Base-by-base conservation (phyloP, 2,888 invertebrate species). In the Perizoma affinitatum region DNA sequence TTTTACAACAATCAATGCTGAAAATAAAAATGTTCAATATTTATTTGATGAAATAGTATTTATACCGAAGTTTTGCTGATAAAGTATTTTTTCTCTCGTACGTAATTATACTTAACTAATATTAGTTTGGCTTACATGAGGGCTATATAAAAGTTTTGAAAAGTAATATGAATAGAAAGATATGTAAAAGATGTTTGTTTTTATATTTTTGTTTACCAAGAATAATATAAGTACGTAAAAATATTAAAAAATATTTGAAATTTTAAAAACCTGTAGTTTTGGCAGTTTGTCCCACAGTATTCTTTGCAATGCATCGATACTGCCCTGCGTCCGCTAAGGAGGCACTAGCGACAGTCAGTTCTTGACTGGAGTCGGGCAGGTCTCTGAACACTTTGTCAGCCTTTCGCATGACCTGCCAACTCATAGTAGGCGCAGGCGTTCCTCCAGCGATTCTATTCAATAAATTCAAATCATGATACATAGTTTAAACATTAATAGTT, bases 1-100 rank as follows among this genome's bases (percentile, higher is more conserved):
- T 22, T 54, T 47, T 42, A 49, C 4, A 41, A 65, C 52, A 7
- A 59, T 36, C n/a, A 65, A 42, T 36, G 57, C 65, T 65, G 49
- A 0, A 46, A 56, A 50, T 11, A 36, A 40, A 10, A 44, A 42
- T 50, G 7, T 6, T 4, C 22, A 6, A 9, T 9, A 5, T 40
- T 50, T 6, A 11, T 9, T n/a, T n/a, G 10, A 10, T 42, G 0
- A n/a, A n/a, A 0, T n/a, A n/a, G n/a, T n/a, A n/a, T n/a, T n/a
- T n/a, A n/a, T 42, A 8, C 7, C 40, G 4, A 9, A 40, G 9
- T 40, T 40, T 6, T 7, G 40, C 9, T 40, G 40, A 8, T 4
- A 8, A 7, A 7, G 6, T n/a, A n/a, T n/a, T 9, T 6, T 40
- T 40, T 9, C 7, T 40, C 7, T 40, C 22, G 22, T 22, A 22